Base-by-base conservation (phyloP, 2,113 vertebrate genomes). In the Silurus asotus region DNA sequence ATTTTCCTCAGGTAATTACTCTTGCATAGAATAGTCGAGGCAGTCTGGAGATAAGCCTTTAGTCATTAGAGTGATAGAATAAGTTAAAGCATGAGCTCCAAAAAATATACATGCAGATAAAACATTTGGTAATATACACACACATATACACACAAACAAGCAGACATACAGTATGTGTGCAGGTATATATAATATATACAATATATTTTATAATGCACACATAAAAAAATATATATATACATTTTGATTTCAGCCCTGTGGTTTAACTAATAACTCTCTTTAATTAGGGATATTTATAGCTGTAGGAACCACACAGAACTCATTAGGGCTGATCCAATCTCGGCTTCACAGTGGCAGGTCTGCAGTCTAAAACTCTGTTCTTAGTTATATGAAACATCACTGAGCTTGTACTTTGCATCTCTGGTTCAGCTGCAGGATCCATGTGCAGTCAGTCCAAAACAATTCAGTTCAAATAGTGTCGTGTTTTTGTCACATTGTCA, bases 1-100 rank as follows among this genome's bases (percentile, higher is more conserved):
- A 64, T 87, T 84, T 88, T 88, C 78, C 77, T 37, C 86, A 87
- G 89, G 84, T 88, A 87, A 90, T 90, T 88, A 87, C 76, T 89
- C 89, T 88, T 83, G 85, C 75, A 82, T 75, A 65, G 83, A 25
- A 48, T 84, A 55, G 81, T 81, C 55, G 70, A 84, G 89, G 51
- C 87, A 86, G 55, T 59, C 14, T 70, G 45, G 45, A 84, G 88
- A 89, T 84, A 89, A 81, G 83, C 61, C 28, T 19, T 81, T 84
- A 86, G 81, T 83, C 72, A 79, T 85, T 88, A 83, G 70, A 13
- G n/a, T 78, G 75, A 81, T 62, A 62, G 64, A 80, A 87, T 87
- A 82, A 85, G 61, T 55, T 83, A 75, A 64, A 81, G 74, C 53
- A 49, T 51, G 10, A 70, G 83, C 79, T 70, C 61, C 59, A 37